Evolutionary conservation across 2,113 vertebrate species (phyloP), one percentile per base, ranked within the genome.

Genomic region (Cochlearius cochlearius): DNA sequence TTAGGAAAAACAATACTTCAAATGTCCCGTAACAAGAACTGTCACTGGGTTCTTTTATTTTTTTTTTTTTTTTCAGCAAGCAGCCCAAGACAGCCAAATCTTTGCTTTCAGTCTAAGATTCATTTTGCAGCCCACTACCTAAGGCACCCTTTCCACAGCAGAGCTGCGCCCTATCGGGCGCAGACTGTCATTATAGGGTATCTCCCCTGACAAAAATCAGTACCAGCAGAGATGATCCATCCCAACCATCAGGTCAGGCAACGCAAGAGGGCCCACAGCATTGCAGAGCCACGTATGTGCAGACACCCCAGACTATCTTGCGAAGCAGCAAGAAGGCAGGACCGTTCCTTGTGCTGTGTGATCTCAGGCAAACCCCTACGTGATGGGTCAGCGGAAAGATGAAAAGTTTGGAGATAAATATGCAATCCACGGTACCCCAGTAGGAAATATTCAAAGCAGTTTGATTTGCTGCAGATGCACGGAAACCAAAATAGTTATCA

Each of bases 91-190:
- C 20, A 41, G 29, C 11, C 34, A 58, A 59, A 32, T 10, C 21
- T 52, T 29, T 23, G 30, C 47, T 67, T 49, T 59, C 18, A 17
- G 11, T 20, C 15, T 60, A 29, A 83, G 64, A 22, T 20, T 36
- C 4, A 23, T 49, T 56, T 68, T 82, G 55, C 36, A 71, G 15
- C 62, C 55, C 69, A 11, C 25, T 30, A 7, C 53, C 10, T 38
- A 22, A 55, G n/a, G 20, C n/a, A 60, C 9, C 26, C n/a, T 60
- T 67, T 60, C 45, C 18, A 17, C 18, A 55, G 17, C 34, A 63
- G 26, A 45, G 14, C 13, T 14, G 17, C 2, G 4, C 5, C 8
- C 0, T 45, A 21, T 3, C n/a, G n/a, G 38, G 19, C 6, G 2
- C 30, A 15, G 20, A 5, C 8, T 9, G 2, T 38, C 36, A 27